Percentiles rank a stretch among this genome's conserved stretches.
phyloP scores from a whole-genome alignment of 1,140 invertebrate species.

The Uloborus diversus region DNA sequence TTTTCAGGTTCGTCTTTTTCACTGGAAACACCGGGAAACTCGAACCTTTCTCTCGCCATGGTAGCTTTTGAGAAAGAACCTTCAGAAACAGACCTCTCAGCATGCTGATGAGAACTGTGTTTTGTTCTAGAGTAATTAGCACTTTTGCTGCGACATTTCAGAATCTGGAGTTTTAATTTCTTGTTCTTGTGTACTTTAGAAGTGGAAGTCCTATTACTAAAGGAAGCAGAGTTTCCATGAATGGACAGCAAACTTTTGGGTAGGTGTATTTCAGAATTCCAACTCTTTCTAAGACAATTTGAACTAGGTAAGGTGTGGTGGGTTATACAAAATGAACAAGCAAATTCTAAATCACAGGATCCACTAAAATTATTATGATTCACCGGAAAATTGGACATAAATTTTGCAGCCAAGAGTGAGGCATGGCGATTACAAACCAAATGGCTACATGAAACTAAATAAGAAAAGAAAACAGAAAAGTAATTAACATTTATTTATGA shows the following conservation, averaged over 20 bases:
- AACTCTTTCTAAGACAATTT: conserved; percentile 6
- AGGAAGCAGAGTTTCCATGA: not conserved
- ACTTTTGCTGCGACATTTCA: not conserved
- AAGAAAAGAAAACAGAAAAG: not conserved
- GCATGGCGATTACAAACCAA: conserved; percentile 12
- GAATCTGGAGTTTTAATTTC: not conserved
- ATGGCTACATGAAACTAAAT: conserved; percentile 1
- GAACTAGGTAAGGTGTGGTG: not conserved
- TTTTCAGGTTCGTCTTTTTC: conserved; percentile 31
- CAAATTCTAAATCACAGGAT: conserved; percentile 14
- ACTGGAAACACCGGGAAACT: too few species aligned
- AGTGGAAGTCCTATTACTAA: not conserved
- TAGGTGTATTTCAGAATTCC: conserved; percentile 17
- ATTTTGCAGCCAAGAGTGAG: not conserved
- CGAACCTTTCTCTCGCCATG: too few species aligned
- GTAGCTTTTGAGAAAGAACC: not conserved
- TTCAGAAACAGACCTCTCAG: not conserved
- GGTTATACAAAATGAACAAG: conserved; percentile 10
- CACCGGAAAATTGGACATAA: not conserved
- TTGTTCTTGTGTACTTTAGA: not conserved
- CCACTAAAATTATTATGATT: conserved; percentile 4
- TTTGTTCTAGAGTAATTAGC: not conserved
- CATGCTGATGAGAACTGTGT: not conserved
- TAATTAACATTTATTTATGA: not conserved
- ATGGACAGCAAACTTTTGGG: not conserved